Base-by-base conservation (phyloP, 2,888 invertebrate genomes). In the Dolichomitus sp. region DNA sequence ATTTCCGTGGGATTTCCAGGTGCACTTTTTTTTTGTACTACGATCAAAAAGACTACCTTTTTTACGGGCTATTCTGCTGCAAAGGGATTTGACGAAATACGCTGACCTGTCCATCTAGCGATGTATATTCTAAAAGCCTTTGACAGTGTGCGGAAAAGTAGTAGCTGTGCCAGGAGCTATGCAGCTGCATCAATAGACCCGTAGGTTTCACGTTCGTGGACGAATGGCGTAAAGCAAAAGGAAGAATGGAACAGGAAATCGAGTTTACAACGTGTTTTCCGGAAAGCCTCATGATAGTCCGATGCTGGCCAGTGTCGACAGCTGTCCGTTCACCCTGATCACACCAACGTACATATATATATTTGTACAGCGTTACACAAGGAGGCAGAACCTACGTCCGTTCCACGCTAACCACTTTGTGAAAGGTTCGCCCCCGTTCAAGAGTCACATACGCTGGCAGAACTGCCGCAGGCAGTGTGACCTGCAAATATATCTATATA, bases 211-310 rank as follows among this genome's bases (percentile, higher is more conserved):
- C 40, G 37, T 23, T 42, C 33, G 30, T 30, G 12, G 48, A 50
- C 65, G 30, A 17, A 52, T 52, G 50, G 27, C 37, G 63, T 50
- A 14, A 40, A 33, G 40, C 14, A 59, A 65, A 72, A 45, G 37
- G 27, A 40, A 54, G 23, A 33, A 37, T n/a, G 30, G 12, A 76
- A 59, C 37, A 23, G 42, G 52, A 63, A 70, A 77, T 69, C 52
- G 63, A 63, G 77, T 70, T 77, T 77, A 52, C 42, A 42, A 45
- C 52, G 30, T 70, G 42, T 77, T 70, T 50, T 19, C 52, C 48
- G 70, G 61, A 45, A 52, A 70, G 9, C 27, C 63, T 70, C 30
- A 40, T 63, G 61, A 52, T 52, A 37, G 40, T n/a, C n/a, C 30
- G 37, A n/a, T 42, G 68, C 37, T 48, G 42, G 54, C 65, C 42